These are phyloP conservation scores for Caenorhabditis remanei DNA, from an alignment of 1,140 invertebrate species.

Conservation along the genomic window DNA sequence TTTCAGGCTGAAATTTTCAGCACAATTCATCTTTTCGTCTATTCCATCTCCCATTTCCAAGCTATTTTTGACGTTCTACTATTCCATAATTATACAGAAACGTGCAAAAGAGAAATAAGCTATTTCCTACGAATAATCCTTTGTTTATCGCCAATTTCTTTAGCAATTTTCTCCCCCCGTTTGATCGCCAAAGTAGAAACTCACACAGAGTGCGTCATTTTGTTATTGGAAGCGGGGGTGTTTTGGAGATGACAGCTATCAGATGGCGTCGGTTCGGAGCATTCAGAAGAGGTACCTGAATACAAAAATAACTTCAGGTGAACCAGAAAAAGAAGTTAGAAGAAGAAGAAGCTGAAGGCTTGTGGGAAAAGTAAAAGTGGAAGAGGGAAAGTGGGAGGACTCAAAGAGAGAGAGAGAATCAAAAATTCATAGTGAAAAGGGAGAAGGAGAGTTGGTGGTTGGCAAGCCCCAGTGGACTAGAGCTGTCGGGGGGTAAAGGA, in stretches of 20 bases:
- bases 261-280: neutral
- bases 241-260: neutral
- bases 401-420: constrained; percentile 10
- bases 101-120: neutral
- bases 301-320: neutral
- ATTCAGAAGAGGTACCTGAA: neutral
- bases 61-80: too few relatives aligned
- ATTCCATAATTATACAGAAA: too few relatives aligned
- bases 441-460: neutral
- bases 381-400: neutral
- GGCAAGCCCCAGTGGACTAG: neutral
- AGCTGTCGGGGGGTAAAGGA: constrained; percentile 40
- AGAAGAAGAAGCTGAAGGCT: neutral
- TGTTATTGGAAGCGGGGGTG: neutral
- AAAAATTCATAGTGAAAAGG: constrained; percentile 51
- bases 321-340: neutral
- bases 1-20: too few relatives aligned
- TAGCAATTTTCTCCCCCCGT: too few relatives aligned
- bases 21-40: neutral
- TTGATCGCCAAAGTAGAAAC: neutral
- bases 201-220: constrained; percentile 51
- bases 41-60: neutral
- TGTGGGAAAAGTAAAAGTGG: neutral
- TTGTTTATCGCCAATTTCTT: neutral
- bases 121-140: neutral